Evolutionary conservation across 2,888 invertebrate genomes (phyloP), one percentile per base, ranked within the genome.

Genomic region (Phania funesta): DNA sequence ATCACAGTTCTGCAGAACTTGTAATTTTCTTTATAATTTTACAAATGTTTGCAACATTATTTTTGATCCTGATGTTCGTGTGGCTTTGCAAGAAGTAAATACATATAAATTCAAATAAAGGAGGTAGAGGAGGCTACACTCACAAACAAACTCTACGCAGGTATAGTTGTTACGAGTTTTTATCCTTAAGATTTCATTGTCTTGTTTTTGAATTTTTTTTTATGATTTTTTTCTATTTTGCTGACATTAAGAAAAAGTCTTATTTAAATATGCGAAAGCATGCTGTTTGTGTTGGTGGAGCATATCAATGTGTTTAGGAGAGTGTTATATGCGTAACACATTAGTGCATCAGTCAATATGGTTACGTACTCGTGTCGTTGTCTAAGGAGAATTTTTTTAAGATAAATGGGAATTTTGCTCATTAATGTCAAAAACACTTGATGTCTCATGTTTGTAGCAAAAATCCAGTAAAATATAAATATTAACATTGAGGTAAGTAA

Each of bases 261-360:
- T 68, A 68, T 46, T 70, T 65, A 64, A 58, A 38, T 70, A 75
- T 75, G 68, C 80, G 64, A 68, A 58, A 80, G 50, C 68, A 75
- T 48, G 56, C 52, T 68, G 38, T 74, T 67, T 60, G 71, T 38
- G 29, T 22, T 22, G 32, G 26, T 35, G 16, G 4, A 60, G 41
- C 9, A 58, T 11, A 22, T 18, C 26, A 24, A 2, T 65, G 18
- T 13, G 24, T 22, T 24, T 46, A n/a, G 13, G 13, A 1, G 5
- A 5, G 8, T 7, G 18, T 58, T n/a, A 5, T 46, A 2, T 46
- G 0, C n/a, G 9, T 38, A 11, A 13, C 11, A 13, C n/a, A n/a
- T 38, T 38, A 38, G n/a, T 11, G 11, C 35, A 38, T 38, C 11
- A 11, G 35, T 13, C 11, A 38, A 38, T 38, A 38, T 4, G 2